Evolutionary conservation across 2,888 invertebrate genomes (phyloP).

Genomic region (Anorthoa munda): DNA sequence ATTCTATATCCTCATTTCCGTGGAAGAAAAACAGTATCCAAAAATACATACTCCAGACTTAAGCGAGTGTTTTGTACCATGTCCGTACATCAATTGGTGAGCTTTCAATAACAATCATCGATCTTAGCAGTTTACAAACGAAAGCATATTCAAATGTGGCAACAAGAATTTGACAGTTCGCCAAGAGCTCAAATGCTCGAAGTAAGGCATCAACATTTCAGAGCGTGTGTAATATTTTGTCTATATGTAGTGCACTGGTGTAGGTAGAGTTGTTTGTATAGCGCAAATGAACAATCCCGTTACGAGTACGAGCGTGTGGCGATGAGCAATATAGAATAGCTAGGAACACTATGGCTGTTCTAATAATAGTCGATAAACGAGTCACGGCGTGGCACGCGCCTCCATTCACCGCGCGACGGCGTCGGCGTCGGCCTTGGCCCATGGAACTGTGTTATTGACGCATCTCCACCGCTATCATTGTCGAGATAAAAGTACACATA

Average conservation of each 20-base stretch:
- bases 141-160: slow-evolving; percentile 58
- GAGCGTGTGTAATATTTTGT: slow-evolving; percentile 32
- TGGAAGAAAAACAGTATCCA: slow-evolving; percentile 28
- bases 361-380: slow-evolving; percentile 83
- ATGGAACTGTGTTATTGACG: slow-evolving; percentile 82
- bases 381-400: slow-evolving; percentile 81
- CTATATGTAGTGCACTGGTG: slow-evolving; percentile 25
- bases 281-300: slow-evolving; percentile 35
- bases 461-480: slow-evolving; percentile 71
- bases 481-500: slow-evolving; percentile 55
- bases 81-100: slow-evolving; percentile 27
- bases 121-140: slow-evolving; percentile 54
- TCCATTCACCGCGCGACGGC: slow-evolving; percentile 81
- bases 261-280: slow-evolving; percentile 36
- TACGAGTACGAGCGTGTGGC: slow-evolving; percentile 41
- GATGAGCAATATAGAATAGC: slow-evolving; percentile 55
- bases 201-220: slow-evolving; percentile 51
- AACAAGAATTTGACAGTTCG: slow-evolving; percentile 58
- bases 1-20: slow-evolving; percentile 22
- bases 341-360: slow-evolving; percentile 74
- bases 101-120: slow-evolving; percentile 50
- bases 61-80: slow-evolving; percentile 18
- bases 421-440: slow-evolving; percentile 83
- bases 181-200: slow-evolving; percentile 58
- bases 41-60: slow-evolving; percentile 36